Percentiles rank a stretch among this genome's conserved stretches.
Evolutionary conservation across 2,888 invertebrate species (phyloP).

Genomic region (Slavum lentiscoides): DNA sequence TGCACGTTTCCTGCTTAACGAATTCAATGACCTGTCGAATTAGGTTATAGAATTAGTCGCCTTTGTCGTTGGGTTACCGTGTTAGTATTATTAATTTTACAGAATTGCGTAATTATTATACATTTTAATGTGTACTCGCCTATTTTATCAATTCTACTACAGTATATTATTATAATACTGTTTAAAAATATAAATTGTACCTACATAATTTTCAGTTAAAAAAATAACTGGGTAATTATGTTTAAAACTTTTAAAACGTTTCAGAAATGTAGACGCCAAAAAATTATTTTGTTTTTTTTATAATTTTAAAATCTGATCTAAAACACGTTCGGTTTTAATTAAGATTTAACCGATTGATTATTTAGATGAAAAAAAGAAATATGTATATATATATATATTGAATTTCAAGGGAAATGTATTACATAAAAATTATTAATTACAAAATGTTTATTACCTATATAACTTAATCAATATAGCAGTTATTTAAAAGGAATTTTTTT

Average conservation of each 20-base stretch:
- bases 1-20: constrained; percentile 29
- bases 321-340: background rate
- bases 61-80: constrained; percentile 3
- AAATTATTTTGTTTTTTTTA: background rate
- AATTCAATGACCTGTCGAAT: constrained; percentile 46
- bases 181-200: background rate
- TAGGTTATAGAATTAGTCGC: constrained; percentile 38
- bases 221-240: no score
- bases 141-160: no score
- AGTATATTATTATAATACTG: no score
- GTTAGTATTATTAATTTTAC: constrained; percentile 23
- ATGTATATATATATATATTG: no score
- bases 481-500: background rate
- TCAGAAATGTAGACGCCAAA: background rate
- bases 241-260: no score
- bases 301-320: background rate
- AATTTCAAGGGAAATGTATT: background rate
- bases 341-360: background rate
- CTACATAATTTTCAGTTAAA: background rate
- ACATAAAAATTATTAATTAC: background rate
- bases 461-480: background rate
- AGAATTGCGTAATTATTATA: background rate
- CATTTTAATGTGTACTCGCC: background rate
- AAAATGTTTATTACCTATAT: background rate
- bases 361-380: background rate